phyloP scores from a whole-genome alignment of 1,140 invertebrate species.

The honey bee (Apis mellifera) region Amel_HAv3.1 CM009939.2:6053501-6054000 shows the following conservation, averaged over 20 bases:
- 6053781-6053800: conserved; percentile 73
- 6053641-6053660: conserved; percentile 31
- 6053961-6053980: conserved; percentile 6
- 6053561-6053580: no score
- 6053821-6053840: conserved; percentile 78
- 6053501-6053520: no score
- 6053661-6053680: conserved; percentile 8
- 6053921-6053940: conserved; percentile 52
- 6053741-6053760: conserved; percentile 80
- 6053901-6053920: conserved; percentile 30
- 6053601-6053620: neutral
- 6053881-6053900: no score
- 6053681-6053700: conserved; percentile 37
- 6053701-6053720: conserved; percentile 66
- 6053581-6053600: no score
- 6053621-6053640: neutral
- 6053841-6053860: conserved; percentile 64
- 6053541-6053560: no score
- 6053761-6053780: conserved; percentile 77
- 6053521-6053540: no score
- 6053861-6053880: conserved; percentile 20
- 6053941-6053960: conserved; percentile 67
- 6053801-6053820: conserved; percentile 52
- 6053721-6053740: conserved; percentile 80
- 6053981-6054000: neutral